phyloP scores from a whole-genome alignment of 1,140 invertebrate genomes.

The Melanaphis sacchari region DNA sequence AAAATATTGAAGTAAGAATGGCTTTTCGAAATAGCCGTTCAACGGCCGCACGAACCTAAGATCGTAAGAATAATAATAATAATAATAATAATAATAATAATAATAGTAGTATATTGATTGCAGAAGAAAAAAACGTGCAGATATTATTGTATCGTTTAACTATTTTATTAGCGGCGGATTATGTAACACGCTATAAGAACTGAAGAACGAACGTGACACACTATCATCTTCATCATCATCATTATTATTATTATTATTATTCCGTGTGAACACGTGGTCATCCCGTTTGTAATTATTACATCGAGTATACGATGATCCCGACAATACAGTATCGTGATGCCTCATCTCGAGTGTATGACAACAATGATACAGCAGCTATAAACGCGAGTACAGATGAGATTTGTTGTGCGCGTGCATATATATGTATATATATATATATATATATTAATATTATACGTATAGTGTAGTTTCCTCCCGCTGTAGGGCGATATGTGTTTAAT shows the following conservation, averaged over 20 bases:
- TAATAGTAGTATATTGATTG: neutral
- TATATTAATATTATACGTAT: neutral
- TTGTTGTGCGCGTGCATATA: neutral
- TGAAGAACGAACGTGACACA: neutral
- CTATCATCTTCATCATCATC: neutral
- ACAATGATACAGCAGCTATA: slow-evolving; percentile 49
- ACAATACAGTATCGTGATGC: neutral
- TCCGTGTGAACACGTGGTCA: neutral
- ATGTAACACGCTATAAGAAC: neutral
- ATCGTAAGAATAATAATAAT: neutral
- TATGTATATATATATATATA: neutral
- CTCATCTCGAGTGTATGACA: neutral
- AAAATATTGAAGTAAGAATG: neutral
- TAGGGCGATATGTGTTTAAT: slow-evolving; percentile 36
- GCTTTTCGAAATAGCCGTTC: neutral
- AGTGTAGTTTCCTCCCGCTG: neutral
- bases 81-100: neutral
- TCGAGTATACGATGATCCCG: neutral
- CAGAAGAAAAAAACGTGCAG: neutral
- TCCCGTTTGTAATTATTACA: neutral
- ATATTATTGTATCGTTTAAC: no score
- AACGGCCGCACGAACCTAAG: neutral
- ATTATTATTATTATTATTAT: neutral
- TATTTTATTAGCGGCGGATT: no score
- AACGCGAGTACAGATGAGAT: no score